These are phyloP conservation scores for Cryptosula pallasiana DNA, from an alignment of 2,888 invertebrate species.

Conservation along the genomic window DNA sequence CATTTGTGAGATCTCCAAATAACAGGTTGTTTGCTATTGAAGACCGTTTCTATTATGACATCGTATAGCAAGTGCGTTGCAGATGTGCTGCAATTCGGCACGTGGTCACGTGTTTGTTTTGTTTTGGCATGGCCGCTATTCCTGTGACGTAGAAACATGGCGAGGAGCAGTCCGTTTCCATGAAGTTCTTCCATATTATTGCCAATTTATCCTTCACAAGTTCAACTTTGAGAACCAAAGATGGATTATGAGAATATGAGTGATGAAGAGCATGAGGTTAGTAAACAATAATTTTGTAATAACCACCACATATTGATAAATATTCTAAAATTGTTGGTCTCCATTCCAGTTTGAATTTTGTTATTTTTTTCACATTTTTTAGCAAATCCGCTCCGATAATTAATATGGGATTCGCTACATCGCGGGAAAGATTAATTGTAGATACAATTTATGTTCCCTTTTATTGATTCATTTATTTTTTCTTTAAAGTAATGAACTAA, in stretches of 20 bases:
- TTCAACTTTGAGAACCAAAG: not conserved
- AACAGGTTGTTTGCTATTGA: not conserved
- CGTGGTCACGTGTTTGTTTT: not conserved
- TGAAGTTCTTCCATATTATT: not conserved
- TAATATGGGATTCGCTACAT: not conserved
- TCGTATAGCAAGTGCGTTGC: not conserved
- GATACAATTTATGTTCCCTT: no score
- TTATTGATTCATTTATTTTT: no score
- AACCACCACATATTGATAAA: no score
- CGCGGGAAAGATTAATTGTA: not conserved
- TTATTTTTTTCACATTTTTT: no score
- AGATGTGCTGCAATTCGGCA: not conserved
- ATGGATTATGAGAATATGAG: conserved; percentile 20
- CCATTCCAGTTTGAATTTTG: no score
- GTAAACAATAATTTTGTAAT: not conserved
- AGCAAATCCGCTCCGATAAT: no score
- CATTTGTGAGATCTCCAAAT: no score
- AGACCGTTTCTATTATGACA: not conserved
- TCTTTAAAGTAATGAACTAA: no score
- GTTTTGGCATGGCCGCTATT: conserved; percentile 6
- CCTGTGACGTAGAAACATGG: conserved; percentile 17
- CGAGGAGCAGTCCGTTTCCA: not conserved
- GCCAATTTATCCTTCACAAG: not conserved
- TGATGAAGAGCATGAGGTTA: conserved; percentile 4
- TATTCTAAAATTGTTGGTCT: no score